Conservation (phyloP, 2,888 invertebrate genomes). For the Griposia aprilina region DNA sequence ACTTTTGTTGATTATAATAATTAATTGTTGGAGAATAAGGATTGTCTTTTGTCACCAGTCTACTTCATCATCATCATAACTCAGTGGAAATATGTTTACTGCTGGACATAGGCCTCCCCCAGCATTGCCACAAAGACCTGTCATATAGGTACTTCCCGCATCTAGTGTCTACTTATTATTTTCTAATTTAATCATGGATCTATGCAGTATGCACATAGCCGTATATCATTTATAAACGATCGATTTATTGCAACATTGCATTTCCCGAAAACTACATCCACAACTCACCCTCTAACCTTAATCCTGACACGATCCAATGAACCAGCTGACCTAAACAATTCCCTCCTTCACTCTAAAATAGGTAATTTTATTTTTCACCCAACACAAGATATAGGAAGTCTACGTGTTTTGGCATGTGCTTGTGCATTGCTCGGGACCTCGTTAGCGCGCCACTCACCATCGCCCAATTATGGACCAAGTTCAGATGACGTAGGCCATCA, state of each 20-base stretch:
- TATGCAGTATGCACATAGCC: neutral
- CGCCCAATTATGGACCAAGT: constrained; percentile 84
- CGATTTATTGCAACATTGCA: neutral
- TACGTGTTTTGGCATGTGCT: constrained; percentile 85
- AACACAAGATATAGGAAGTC: constrained; percentile 64
- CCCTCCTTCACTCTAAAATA: constrained; percentile 14
- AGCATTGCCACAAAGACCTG: neutral
- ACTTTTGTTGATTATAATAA: neutral
- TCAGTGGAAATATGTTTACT: neutral
- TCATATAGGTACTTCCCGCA: neutral
- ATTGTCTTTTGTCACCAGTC: neutral
- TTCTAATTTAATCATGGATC: neutral
- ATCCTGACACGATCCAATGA: constrained; percentile 16
- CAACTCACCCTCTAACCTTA: neutral
- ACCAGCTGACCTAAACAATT: constrained; percentile 21
- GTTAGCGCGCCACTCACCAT: constrained; percentile 83
- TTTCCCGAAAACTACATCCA: neutral
- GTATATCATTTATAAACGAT: neutral
- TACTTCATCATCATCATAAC: neutral
- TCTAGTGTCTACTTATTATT: neutral
- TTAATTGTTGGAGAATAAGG: neutral
- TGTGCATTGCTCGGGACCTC: constrained; percentile 76
- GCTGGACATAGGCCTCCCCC: neutral
- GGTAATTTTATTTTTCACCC: constrained; percentile 38
- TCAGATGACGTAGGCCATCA: constrained; percentile 80